Evolutionary conservation across 1,140 invertebrate species (phyloP), one percentile per base, ranked within the genome.

Genomic region (Diachasma alloeum): DNA sequence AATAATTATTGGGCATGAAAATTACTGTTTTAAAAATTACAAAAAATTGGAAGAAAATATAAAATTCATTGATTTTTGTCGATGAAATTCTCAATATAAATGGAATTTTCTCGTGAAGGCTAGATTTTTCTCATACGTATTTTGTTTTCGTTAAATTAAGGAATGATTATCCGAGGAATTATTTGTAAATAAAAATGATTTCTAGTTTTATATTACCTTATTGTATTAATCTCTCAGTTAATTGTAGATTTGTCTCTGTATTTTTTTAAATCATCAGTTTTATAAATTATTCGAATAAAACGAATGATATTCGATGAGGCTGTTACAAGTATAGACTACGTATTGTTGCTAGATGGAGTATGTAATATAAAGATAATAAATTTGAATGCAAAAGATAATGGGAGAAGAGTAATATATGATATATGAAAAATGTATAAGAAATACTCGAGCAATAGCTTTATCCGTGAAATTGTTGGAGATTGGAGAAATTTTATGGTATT

Each of bases 401-500:
- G 22, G 11, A 63, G 19, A 19, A 56, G n/a, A 63, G 24, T 63
- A 63, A 63, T 63, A 63, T 63, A 63, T 63, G 59, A 63, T 63
- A 63, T 24, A 63, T 63, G 59, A 63, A 53, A 19, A 26, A 63
- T 63, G 59, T 19, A 24, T 53, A 63, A 42, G 39, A 42, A 42
- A 63, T 63, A 63, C 19, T 63, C 59, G 24, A 63, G 59, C 24
- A 63, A 63, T 56, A 56, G 59, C 59, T 63, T 63, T 63, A 63
- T 63, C 59, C 24, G 59, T 63, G 59, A 10, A 63, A 63, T 63
- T 63, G 59, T 63, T 63, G 59, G 59, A 26, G 24, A 63, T 63
- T 63, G 59, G 11, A 63, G 59, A 63, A 63, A 63, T 63, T 63
- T 63, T 63, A 63, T 63, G 59, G 59, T 26, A 63, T 63, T 63